Percentiles rank a stretch among this genome's conserved stretches.
Conservation (phyloP, 2,888 invertebrate genomes). For the Mylabris sibirica region DNA sequence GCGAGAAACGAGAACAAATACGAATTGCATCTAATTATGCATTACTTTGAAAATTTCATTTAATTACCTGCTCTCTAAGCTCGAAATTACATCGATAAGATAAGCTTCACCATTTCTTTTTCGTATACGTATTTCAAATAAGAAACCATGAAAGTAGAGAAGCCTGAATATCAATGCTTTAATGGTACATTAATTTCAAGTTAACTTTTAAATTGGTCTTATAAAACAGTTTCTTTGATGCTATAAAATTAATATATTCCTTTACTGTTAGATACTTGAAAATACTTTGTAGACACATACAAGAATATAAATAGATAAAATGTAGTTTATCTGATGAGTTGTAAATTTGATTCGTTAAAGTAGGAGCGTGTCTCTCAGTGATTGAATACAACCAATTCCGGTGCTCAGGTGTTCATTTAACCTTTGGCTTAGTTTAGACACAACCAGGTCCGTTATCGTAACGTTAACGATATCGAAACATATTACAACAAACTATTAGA, state of each 20-base stretch:
- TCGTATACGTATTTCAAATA: background rate
- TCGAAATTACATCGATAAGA: background rate
- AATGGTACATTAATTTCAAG: background rate
- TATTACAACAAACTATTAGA: background rate
- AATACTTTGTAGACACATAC: background rate
- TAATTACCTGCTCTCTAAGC: background rate
- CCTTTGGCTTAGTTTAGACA: constrained; percentile 4
- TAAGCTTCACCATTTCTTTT: background rate
- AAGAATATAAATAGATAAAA: background rate
- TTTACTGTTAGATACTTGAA: background rate
- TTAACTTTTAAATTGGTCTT: constrained; percentile 2
- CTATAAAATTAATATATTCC: background rate
- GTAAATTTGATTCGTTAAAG: background rate
- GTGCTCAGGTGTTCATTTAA: background rate
- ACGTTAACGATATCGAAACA: background rate
- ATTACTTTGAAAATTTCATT: background rate
- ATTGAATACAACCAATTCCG: background rate
- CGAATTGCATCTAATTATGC: too few relatives aligned
- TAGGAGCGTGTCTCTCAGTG: background rate
- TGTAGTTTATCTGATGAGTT: background rate
- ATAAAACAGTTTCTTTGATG: constrained; percentile 4
- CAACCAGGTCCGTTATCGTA: background rate
- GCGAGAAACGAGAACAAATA: too few relatives aligned
- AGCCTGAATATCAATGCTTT: background rate
- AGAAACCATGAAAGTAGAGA: background rate